Conservation (phyloP, 2,797 vertebrate genomes). For the Etheostoma nigrum region DNA sequence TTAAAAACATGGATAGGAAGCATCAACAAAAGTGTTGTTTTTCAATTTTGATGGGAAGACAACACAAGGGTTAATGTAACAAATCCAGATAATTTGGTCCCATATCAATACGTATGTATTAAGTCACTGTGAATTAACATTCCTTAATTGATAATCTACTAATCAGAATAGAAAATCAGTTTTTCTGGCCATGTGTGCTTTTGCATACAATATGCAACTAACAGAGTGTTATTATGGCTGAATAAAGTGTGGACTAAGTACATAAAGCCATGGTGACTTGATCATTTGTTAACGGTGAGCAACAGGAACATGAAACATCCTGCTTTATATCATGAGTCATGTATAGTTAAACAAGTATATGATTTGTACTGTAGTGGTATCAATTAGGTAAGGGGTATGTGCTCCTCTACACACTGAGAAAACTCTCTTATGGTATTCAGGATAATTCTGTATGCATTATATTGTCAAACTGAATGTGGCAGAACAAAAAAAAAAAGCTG, state of each 20-base stretch:
- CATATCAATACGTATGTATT: not conserved
- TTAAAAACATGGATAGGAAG: no score
- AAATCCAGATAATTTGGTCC: not conserved
- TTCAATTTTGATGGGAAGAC: no score
- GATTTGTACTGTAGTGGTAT: no score
- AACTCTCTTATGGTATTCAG: not conserved
- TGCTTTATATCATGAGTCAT: not conserved
- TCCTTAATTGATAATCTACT: not conserved
- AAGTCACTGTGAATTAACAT: not conserved
- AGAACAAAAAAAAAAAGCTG: no score
- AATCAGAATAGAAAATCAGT: no score
- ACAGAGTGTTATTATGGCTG: no score
- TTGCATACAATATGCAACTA: no score
- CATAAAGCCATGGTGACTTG: not conserved
- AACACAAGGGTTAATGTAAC: no score
- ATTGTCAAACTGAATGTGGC: not conserved
- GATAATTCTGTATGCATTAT: not conserved
- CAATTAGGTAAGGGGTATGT: not conserved
- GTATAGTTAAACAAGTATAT: no score
- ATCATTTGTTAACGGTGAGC: not conserved
- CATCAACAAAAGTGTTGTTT: no score
- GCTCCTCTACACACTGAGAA: not conserved
- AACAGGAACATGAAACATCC: not conserved
- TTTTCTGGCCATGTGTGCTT: no score
- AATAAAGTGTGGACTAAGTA: not conserved